phyloP scores from a whole-genome alignment of 1,140 invertebrate genomes.

The Drosophila melanogaster region DNA sequence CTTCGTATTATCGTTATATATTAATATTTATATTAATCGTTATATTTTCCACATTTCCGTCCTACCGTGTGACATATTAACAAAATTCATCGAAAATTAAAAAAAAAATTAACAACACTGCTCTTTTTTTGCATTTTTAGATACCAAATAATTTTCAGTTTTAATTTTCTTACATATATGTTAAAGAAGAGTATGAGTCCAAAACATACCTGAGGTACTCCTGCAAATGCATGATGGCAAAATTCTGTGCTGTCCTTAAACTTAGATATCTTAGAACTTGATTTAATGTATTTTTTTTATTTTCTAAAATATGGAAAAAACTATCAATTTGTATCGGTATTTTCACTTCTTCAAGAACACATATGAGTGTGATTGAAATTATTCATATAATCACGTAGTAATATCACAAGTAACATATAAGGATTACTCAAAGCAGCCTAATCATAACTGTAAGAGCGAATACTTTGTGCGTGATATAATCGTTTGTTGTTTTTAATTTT shows the following conservation, averaged over 20 bases:
- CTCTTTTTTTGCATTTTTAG: too few species aligned
- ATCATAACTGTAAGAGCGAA: background rate
- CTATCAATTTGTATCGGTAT: background rate
- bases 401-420: background rate
- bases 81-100: too few species aligned
- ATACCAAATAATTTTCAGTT: too few species aligned
- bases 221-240: slow-evolving; percentile 62
- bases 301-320: background rate
- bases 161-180: too few species aligned
- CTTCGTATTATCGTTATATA: too few species aligned
- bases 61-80: too few species aligned
- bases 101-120: too few species aligned
- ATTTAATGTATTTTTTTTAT: background rate
- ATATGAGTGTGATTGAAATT: background rate
- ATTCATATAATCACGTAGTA: too few species aligned
- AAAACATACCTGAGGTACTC: slow-evolving; percentile 51
- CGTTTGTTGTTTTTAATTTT: background rate
- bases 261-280: background rate
- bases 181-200: too few species aligned
- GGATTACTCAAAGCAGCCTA: background rate
- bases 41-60: too few species aligned
- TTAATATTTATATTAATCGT: too few species aligned
- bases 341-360: background rate
- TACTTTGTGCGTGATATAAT: background rate
- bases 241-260: background rate